Evolutionary conservation across 2,797 vertebrate species (phyloP).

Genomic region (Petrocephalus schoutedeni): DNA sequence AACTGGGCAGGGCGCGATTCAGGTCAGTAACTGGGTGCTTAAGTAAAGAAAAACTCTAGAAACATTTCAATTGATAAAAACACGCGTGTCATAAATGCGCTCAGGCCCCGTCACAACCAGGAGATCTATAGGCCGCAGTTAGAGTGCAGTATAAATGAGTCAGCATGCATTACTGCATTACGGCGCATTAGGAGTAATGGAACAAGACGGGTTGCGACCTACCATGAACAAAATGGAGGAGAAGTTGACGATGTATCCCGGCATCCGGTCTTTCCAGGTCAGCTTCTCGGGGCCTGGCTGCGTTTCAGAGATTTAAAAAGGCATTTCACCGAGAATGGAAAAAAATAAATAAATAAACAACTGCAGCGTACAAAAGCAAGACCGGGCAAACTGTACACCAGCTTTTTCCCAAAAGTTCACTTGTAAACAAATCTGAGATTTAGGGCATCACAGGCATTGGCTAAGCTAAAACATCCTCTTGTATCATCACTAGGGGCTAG

Average conservation of each 20-base stretch:
- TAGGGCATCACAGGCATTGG: not conserved
- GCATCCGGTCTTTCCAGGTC: conserved; percentile 83
- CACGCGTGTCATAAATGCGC: not conserved
- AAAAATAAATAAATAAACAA: not conserved
- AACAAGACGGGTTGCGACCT: conserved; percentile 25
- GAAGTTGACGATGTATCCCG: conserved; percentile 84
- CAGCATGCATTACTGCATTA: not conserved
- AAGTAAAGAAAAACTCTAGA: not conserved
- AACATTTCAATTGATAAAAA: not conserved
- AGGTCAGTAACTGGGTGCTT: not conserved
- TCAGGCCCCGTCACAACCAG: not conserved
- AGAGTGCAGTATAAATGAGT: not conserved
- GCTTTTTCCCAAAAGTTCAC: not conserved
- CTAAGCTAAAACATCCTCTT: not conserved
- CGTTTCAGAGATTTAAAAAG: conserved; percentile 15
- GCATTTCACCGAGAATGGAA: not conserved
- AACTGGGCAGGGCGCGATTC: conserved; percentile 60
- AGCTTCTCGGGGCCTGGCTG: conserved; percentile 75
- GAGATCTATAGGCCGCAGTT: not conserved
- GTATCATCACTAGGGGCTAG: not conserved
- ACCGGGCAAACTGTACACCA: not conserved
- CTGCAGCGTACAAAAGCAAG: not conserved
- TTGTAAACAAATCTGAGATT: not conserved
- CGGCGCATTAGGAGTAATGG: not conserved
- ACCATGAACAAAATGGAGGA: conserved; percentile 94